These are phyloP conservation scores for Ctenochaetus hawaiiensis DNA, from an alignment of 2,797 vertebrate species.

Conservation along the genomic window DNA sequence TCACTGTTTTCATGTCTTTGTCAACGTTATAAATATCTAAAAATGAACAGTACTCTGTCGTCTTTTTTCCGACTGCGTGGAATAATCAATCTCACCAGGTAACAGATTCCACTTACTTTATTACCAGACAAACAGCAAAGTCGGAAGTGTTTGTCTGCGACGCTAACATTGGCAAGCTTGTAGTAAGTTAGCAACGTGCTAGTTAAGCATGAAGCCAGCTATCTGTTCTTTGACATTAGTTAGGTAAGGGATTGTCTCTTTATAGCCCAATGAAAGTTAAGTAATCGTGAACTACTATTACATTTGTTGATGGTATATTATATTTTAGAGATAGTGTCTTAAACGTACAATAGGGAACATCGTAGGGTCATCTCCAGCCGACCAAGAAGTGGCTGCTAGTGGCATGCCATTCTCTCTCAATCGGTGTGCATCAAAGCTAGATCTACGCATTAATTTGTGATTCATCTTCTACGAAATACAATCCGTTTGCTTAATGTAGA, in stretches of 20 bases:
- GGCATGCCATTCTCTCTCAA: not conserved
- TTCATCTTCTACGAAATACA: too few relatives aligned
- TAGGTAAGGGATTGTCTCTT: not conserved
- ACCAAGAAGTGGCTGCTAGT: not conserved
- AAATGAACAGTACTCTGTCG: constrained; percentile 74
- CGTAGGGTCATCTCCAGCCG: not conserved
- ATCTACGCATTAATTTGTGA: not conserved
- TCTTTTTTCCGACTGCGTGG: constrained; percentile 65
- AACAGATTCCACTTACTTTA: constrained; percentile 7
- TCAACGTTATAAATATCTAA: constrained; percentile 17
- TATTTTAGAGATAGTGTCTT: not conserved
- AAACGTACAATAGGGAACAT: not conserved
- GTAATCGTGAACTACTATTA: not conserved
- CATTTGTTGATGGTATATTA: not conserved
- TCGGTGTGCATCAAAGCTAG: not conserved
- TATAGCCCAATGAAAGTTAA: not conserved
- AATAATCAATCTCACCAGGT: constrained; percentile 66
- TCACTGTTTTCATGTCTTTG: constrained; percentile 38
- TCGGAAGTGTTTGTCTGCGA: not conserved
- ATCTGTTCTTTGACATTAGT: not conserved
- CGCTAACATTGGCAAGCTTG: constrained; percentile 23
- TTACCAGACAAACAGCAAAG: not conserved
- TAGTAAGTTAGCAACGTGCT: constrained; percentile 41
- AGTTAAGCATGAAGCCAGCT: not conserved
- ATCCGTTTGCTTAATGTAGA: too few relatives aligned